Base-by-base conservation (phyloP, 2,113 vertebrate species). In the Calidris pygmaea region DNA sequence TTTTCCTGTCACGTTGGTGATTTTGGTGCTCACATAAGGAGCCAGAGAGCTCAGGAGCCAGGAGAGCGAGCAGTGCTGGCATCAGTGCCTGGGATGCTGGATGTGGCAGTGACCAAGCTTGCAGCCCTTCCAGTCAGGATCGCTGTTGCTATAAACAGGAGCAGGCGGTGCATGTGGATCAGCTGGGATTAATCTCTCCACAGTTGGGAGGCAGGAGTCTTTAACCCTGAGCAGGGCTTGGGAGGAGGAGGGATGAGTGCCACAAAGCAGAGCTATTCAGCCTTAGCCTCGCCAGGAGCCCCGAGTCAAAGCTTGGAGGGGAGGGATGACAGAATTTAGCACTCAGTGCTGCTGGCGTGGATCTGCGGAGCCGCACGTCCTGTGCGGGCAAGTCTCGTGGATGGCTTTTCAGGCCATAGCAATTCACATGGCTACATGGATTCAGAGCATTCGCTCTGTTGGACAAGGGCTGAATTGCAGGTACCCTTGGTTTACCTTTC, bases 311-410 rank as follows among this genome's bases (percentile, higher is more conserved):
- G 60, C 72, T 73, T 5, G 0, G 39, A 70, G 29, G 34, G 30
- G 52, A 59, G 26, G n/a, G 43, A 32, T 56, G 77, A 24, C 58
- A 52, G 56, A 34, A 27, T 50, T 85, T 7, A 85, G 68, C 73
- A 9, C 43, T 66, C 8, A 3, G 41, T 17, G 43, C 30, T 26
- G 10, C 71, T 65, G 59, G 18, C 2, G 0, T 24, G 71, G 53
- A 32, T 29, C 67, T 1, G 9, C 11, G 1, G 50, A 65, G 65
- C n/a, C 4, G 0, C 14, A 8, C 1, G 0, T 52, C 16, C 5
- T 21, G 7, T 12, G 41, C 32, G 30, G 55, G 50, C 50, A 32
- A 2, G 43, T 21, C 58, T 85, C 12, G 0, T 5, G 16, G 45
- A 4, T 4, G 14, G 22, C 16, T 80, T 81, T 82, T 62, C 39